Evolutionary conservation across 1,140 invertebrate species (phyloP).

Genomic region (Nixonia krombeini): DNA sequence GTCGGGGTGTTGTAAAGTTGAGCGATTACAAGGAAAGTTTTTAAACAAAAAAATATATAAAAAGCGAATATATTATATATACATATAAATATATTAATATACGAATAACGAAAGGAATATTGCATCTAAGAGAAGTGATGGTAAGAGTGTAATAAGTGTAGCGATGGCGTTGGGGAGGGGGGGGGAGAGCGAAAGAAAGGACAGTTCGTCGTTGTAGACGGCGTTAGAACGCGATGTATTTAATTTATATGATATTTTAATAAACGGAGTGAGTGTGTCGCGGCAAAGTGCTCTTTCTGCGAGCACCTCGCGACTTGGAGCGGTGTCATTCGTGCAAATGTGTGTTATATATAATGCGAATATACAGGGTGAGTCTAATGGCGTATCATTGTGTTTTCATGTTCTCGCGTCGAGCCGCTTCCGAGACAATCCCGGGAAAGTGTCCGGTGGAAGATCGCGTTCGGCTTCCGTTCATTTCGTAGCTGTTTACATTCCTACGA

Average conservation of each 20-base stretch:
- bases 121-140: neutral
- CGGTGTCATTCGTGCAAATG: constrained; percentile 22
- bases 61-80: too few species aligned
- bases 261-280: constrained; percentile 3
- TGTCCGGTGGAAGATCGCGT: too few species aligned
- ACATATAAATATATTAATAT: too few species aligned
- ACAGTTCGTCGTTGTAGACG: constrained; percentile 15
- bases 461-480: too few species aligned
- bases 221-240: constrained; percentile 16
- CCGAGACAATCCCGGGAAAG: constrained; percentile 1
- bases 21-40: too few species aligned
- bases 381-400: constrained; percentile 20
- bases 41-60: too few species aligned
- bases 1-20: too few species aligned
- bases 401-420: constrained; percentile 3
- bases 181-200: constrained; percentile 6
- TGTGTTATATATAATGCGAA: constrained; percentile 23
- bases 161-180: neutral
- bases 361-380: constrained; percentile 34
- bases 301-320: constrained; percentile 17
- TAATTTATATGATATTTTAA: constrained; percentile 34
- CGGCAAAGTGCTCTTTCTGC: constrained; percentile 24
- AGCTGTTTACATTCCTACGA: too few species aligned
- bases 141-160: constrained; percentile 19
- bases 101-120: too few species aligned